Conservation (phyloP, 1,140 invertebrate genomes). For the Manduca sexta region DNA sequence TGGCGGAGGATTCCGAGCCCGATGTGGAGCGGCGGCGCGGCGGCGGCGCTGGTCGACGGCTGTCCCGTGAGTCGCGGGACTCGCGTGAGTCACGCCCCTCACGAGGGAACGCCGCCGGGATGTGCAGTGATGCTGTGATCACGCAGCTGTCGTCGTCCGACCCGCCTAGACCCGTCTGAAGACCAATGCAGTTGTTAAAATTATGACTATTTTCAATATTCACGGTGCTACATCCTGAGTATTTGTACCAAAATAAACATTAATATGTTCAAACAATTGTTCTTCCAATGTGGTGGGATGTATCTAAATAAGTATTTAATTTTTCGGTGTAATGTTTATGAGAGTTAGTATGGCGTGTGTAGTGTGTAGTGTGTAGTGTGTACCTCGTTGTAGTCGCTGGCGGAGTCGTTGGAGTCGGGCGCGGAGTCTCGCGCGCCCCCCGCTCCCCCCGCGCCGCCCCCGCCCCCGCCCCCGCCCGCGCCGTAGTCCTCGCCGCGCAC, state of each 20-base stretch:
- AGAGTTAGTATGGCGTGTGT: too few species aligned
- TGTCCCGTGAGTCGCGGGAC: slow-evolving; percentile 10
- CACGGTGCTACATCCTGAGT: too few species aligned
- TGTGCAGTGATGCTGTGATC: slow-evolving; percentile 86
- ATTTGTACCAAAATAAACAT: too few species aligned
- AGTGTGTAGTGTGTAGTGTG: too few species aligned
- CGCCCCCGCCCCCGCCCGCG: slow-evolving; percentile 71
- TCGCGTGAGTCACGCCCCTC: too few species aligned
- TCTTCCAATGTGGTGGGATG: too few species aligned
- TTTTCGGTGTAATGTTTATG: too few species aligned
- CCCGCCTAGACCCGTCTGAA: slow-evolving; percentile 39
- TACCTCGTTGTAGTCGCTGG: slow-evolving; percentile 63
- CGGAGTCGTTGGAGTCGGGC: slow-evolving; percentile 55
- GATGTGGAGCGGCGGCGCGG: slow-evolving; percentile 44
- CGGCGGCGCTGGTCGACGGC: slow-evolving; percentile 19
- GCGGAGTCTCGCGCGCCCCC: slow-evolving; percentile 35
- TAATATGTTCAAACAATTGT: too few species aligned
- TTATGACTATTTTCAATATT: too few species aligned
- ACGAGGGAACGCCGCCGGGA: slow-evolving; percentile 73
- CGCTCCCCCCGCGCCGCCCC: slow-evolving; percentile 63
- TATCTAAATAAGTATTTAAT: too few species aligned
- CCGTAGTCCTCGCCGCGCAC: slow-evolving; percentile 63
- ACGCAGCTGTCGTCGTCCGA: slow-evolving; percentile 75
- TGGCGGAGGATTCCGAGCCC: slow-evolving; percentile 46
- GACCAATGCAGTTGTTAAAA: too few species aligned